Evolutionary conservation across 2,888 invertebrate genomes (phyloP).

Genomic region (Drosophila kanekoi): DNA sequence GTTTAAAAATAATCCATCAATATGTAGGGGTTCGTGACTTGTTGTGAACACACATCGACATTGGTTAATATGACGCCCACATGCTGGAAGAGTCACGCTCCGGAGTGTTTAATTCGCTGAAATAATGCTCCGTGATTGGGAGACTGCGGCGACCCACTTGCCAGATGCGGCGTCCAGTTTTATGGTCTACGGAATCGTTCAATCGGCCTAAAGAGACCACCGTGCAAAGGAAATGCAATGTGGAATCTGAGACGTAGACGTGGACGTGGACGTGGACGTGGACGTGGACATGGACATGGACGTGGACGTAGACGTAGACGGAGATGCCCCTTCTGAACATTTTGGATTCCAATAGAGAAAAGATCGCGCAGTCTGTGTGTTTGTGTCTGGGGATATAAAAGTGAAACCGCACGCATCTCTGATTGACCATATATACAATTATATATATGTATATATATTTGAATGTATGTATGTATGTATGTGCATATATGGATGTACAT

Average conservation of each 20-base stretch:
- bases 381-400: slow-evolving; percentile 40
- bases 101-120: slow-evolving; percentile 36
- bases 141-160: slow-evolving; percentile 32
- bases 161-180: slow-evolving; percentile 30
- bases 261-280: slow-evolving; percentile 1
- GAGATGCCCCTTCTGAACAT: slow-evolving; percentile 19
- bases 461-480: not conserved
- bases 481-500: not conserved
- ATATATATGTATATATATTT: not conserved
- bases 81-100: slow-evolving; percentile 65
- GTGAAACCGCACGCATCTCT: slow-evolving; percentile 53
- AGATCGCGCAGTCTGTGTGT: slow-evolving; percentile 11
- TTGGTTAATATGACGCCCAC: slow-evolving; percentile 50
- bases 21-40: slow-evolving; percentile 60
- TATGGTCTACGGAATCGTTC: slow-evolving; percentile 18
- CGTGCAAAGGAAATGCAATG: slow-evolving; percentile 40
- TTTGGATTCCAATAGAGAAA: slow-evolving; percentile 21
- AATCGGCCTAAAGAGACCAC: slow-evolving; percentile 45
- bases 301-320: slow-evolving; percentile 9
- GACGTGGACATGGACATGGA: not conserved
- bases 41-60: slow-evolving; percentile 33
- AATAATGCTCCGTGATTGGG: slow-evolving; percentile 31
- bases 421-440: slow-evolving; percentile 58
- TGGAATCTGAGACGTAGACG: slow-evolving; percentile 28
- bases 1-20: slow-evolving; percentile 34